Percentiles rank a stretch among this genome's conserved stretches.
phyloP scores from a whole-genome alignment of 2,797 vertebrate genomes.

The Lindbergichthys nudifrons region DNA sequence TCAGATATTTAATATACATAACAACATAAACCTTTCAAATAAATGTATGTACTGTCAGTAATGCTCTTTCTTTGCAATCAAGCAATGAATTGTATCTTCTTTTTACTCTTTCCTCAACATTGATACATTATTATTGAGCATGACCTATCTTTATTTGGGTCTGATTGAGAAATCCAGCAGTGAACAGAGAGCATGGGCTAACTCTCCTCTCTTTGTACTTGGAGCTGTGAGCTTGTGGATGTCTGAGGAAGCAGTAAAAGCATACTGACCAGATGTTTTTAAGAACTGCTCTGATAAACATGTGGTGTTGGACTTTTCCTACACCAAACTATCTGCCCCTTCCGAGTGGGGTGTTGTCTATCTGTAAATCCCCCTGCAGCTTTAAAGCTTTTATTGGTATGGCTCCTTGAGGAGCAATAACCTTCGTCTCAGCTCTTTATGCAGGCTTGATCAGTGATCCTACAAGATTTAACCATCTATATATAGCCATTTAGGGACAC shows the following conservation, averaged over 20 bases:
- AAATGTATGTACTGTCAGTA: neutral
- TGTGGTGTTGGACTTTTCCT: neutral
- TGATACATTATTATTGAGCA: neutral
- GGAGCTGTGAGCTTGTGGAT: slow-evolving; percentile 25
- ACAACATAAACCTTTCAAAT: too few species aligned
- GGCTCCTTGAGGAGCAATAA: slow-evolving; percentile 14
- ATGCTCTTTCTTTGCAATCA: neutral
- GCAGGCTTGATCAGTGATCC: slow-evolving; percentile 1
- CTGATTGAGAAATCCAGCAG: slow-evolving; percentile 22
- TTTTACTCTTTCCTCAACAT: too few species aligned
- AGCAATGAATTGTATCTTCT: neutral
- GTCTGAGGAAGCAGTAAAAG: neutral
- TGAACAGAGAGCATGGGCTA: slow-evolving; percentile 14
- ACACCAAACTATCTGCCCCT: neutral
- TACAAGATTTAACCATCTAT: slow-evolving; percentile 1
- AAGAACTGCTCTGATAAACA: slow-evolving; percentile 3
- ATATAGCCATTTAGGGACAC: slow-evolving; percentile 2
- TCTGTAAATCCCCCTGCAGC: slow-evolving; percentile 11
- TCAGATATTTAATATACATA: too few species aligned
- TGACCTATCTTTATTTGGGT: neutral
- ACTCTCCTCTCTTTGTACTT: slow-evolving; percentile 25
- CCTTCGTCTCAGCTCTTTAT: slow-evolving; percentile 19
- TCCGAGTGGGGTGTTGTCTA: slow-evolving; percentile 3
- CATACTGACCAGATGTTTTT: slow-evolving; percentile 20
- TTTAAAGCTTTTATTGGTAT: slow-evolving; percentile 22